Evolutionary conservation across 1,140 invertebrate species (phyloP).

Genomic region (Trichonephila clavipes): DNA sequence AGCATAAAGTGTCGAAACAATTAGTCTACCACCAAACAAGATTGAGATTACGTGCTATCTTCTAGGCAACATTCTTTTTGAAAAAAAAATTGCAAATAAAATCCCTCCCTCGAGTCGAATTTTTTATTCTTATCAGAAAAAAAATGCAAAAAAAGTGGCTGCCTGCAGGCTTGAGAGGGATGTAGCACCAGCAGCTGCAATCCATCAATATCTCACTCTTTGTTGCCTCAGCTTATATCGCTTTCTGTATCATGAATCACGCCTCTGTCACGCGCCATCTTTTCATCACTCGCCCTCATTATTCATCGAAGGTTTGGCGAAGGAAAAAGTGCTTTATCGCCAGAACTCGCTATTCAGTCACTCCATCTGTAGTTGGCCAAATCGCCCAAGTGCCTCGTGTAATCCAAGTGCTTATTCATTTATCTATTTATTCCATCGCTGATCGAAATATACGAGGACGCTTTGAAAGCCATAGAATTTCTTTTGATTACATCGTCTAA

Average conservation of each 20-base stretch:
- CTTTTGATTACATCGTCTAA: not conserved
- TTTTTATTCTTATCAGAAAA: too few relatives aligned
- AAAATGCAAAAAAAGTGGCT: too few relatives aligned
- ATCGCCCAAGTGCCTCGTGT: not conserved
- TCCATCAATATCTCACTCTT: conserved; percentile 51
- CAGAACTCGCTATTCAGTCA: not conserved
- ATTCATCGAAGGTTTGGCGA: conserved; percentile 7
- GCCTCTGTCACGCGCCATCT: conserved; percentile 35
- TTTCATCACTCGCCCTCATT: conserved; percentile 52
- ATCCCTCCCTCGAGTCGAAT: too few relatives aligned
- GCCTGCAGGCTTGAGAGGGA: not conserved
- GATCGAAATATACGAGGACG: not conserved
- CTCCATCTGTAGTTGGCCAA: not conserved
- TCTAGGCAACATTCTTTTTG: too few relatives aligned
- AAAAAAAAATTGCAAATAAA: too few relatives aligned
- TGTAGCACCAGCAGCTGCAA: not conserved
- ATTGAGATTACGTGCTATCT: too few relatives aligned
- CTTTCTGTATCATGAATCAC: conserved; percentile 47
- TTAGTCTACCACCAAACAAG: too few relatives aligned
- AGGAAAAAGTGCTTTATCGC: not conserved
- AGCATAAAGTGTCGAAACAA: too few relatives aligned
- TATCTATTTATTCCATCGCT: not conserved
- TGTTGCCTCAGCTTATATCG: not conserved
- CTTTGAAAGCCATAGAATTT: not conserved
- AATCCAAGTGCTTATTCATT: not conserved